Conservation (phyloP, 2,888 invertebrate genomes). For the Lymantria dispar region DNA sequence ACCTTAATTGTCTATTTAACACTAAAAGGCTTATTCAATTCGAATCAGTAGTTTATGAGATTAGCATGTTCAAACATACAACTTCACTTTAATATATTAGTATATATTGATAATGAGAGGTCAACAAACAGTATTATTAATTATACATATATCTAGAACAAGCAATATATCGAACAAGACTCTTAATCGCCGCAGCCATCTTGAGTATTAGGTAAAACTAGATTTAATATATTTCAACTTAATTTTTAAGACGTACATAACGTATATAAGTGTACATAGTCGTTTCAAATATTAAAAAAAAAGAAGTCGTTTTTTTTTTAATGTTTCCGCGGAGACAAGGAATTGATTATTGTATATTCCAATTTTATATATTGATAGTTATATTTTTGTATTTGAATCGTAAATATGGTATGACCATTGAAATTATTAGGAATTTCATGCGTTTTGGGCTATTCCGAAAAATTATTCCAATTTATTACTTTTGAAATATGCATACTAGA, state of each 20-base stretch:
- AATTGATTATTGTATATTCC: slow-evolving; percentile 50
- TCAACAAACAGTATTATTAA: slow-evolving; percentile 8
- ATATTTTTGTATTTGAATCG: slow-evolving; percentile 24
- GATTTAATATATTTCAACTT: slow-evolving; percentile 33
- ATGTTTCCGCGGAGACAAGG: slow-evolving; percentile 38
- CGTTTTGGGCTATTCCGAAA: slow-evolving; percentile 32
- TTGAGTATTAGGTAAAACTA: slow-evolving; percentile 32
- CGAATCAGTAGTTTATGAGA: no score
- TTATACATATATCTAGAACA: slow-evolving; percentile 24
- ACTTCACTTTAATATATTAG: no score
- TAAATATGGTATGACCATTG: slow-evolving; percentile 29
- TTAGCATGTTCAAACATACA: no score
- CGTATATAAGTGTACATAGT: slow-evolving; percentile 35
- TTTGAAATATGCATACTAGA: no score
- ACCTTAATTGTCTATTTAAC: no score
- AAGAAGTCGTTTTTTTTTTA: slow-evolving; percentile 25
- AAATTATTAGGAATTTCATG: slow-evolving; percentile 10
- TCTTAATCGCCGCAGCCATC: slow-evolving; percentile 24
- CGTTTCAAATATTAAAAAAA: slow-evolving; percentile 10
- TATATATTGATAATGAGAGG: no score
- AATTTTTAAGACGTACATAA: slow-evolving; percentile 35
- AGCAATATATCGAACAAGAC: slow-evolving; percentile 34
- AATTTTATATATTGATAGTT: slow-evolving; percentile 33
- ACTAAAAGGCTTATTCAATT: no score
- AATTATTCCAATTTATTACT: no score